Evolutionary conservation across 2,797 vertebrate genomes (phyloP).

Genomic region (Crenuchus spilurus): DNA sequence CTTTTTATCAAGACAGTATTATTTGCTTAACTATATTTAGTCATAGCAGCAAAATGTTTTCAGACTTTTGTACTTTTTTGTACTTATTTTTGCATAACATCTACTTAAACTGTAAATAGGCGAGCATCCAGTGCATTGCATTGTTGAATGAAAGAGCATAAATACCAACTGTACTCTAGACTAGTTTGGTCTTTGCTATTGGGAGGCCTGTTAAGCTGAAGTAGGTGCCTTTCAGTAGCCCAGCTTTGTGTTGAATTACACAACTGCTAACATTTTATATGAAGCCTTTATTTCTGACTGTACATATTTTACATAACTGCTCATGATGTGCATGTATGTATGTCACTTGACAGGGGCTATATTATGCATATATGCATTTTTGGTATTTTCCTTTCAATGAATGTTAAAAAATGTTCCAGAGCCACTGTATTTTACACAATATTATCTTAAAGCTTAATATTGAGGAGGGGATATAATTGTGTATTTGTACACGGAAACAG

Average conservation of each 20-base stretch:
- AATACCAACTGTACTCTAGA: too few species aligned
- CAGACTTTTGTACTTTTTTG: constrained; percentile 57
- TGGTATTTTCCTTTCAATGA: background rate
- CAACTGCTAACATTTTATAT: constrained; percentile 12
- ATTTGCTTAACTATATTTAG: constrained; percentile 64
- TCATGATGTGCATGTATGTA: background rate
- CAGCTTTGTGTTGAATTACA: background rate
- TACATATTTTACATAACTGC: constrained; percentile 1
- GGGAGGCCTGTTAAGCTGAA: background rate
- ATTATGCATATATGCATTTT: constrained; percentile 14
- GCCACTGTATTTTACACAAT: background rate
- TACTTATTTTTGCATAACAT: constrained; percentile 49
- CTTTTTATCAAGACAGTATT: constrained; percentile 79
- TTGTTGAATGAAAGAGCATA: constrained; percentile 48
- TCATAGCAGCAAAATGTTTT: constrained; percentile 59
- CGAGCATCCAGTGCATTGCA: constrained; percentile 50
- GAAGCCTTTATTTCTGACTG: constrained; percentile 14
- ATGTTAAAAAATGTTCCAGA: background rate
- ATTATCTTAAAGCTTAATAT: background rate
- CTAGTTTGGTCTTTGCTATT: too few species aligned
- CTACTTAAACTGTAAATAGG: constrained; percentile 56
- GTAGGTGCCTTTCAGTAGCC: background rate
- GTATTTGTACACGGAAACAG: background rate
- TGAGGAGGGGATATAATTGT: background rate
- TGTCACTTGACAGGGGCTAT: background rate